These are phyloP conservation scores for Papilio xuthus DNA, from an alignment of 1,140 invertebrate species.

Conservation along the genomic window DNA sequence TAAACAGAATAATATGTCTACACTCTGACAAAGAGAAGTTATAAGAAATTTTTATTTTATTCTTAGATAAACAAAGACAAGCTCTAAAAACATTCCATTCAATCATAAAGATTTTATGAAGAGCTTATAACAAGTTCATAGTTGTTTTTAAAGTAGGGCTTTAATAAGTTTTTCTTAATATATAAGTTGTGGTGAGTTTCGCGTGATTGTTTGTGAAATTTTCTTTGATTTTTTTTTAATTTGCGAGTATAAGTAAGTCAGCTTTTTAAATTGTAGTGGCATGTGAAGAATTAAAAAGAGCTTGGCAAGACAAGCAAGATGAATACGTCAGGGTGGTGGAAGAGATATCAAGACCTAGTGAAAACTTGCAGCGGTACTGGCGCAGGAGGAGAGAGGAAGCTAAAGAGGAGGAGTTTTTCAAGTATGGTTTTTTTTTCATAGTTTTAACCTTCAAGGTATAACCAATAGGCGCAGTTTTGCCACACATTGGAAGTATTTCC, in stretches of 20 bases:
- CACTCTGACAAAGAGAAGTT: too few relatives aligned
- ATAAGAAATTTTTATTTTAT: too few relatives aligned
- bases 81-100: too few relatives aligned
- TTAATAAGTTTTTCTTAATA: too few relatives aligned
- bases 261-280: conserved; percentile 36
- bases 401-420: conserved; percentile 68
- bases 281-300: conserved; percentile 43
- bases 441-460: not conserved
- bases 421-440: conserved; percentile 42
- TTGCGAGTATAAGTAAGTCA: too few relatives aligned
- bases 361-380: conserved; percentile 64
- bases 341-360: conserved; percentile 52
- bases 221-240: too few relatives aligned
- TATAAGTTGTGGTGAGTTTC: not conserved
- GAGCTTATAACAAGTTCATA: too few relatives aligned
- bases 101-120: too few relatives aligned
- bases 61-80: too few relatives aligned
- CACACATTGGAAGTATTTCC: not conserved
- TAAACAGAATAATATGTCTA: too few relatives aligned
- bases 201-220: too few relatives aligned
- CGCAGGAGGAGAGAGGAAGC: conserved; percentile 60
- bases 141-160: too few relatives aligned
- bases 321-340: conserved; percentile 41
- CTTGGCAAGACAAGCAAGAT: conserved; percentile 48
- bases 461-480: not conserved